These are phyloP conservation scores for Oligia latruncula DNA, from an alignment of 2,888 invertebrate species.

Conservation along the genomic window DNA sequence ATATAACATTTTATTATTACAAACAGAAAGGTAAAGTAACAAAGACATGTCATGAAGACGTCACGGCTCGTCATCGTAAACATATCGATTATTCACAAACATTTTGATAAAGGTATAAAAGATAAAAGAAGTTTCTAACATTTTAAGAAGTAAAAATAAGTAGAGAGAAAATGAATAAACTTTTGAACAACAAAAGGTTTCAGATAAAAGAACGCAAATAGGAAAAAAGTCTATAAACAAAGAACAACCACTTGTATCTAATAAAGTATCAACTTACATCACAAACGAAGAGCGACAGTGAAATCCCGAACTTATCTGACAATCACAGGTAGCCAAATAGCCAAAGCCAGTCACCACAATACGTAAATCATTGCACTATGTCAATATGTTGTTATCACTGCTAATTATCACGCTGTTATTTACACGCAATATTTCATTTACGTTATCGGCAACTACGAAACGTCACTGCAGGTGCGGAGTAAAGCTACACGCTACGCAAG, in stretches of 20 bases:
- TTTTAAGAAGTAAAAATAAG: conserved; percentile 7
- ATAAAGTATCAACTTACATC: conserved; percentile 73
- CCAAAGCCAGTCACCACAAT: conserved; percentile 66
- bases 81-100: conserved; percentile 39
- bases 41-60: conserved; percentile 50
- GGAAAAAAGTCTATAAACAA: conserved; percentile 51
- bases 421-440: conserved; percentile 53
- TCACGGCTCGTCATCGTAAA: conserved; percentile 20
- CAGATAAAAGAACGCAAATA: conserved; percentile 14
- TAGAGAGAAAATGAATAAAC: conserved; percentile 5
- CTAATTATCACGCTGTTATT: conserved; percentile 57
- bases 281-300: conserved; percentile 65
- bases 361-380: conserved; percentile 62
- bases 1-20: conserved; percentile 51
- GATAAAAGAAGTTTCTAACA: conserved; percentile 32
- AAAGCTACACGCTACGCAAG: conserved; percentile 71
- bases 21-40: conserved; percentile 36
- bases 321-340: conserved; percentile 67
- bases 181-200: conserved; percentile 20
- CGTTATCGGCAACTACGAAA: conserved; percentile 63
- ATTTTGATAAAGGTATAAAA: neutral
- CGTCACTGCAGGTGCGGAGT: conserved; percentile 82
- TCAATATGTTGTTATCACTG: conserved; percentile 61
- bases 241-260: conserved; percentile 66
- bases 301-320: conserved; percentile 65